Evolutionary conservation across 2,888 invertebrate genomes (phyloP), one percentile per base, ranked within the genome.

Genomic region (Thecophora atra): DNA sequence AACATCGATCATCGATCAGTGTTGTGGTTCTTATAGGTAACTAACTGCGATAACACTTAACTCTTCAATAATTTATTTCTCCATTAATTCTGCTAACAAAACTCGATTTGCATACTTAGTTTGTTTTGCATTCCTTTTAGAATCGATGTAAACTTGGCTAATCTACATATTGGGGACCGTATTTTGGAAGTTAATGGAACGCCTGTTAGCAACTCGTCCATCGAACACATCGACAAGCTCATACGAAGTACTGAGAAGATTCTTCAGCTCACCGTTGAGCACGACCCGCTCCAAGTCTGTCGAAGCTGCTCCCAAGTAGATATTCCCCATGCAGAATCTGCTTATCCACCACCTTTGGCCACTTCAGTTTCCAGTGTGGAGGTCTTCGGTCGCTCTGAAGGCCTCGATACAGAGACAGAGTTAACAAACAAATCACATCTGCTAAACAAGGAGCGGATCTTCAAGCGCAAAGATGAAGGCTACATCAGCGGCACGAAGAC

Each of bases 141-240:
- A 85, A 89, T 95, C 80, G 95, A 94, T 81, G 91, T 94, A 72
- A 92, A 93, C 78, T 88, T 95, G 72, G 92, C 95, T 89, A 92
- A 94, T 11, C 88, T 97, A 70, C 96, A 94, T 84, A 92, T 97
- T 78, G 97, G 97, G n/a, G 97, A 97, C 87, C 90, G 92, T 81
- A 95, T 98, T 77, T 88, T 97, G 75, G 97, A 97, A 89, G 95
- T 97, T 65, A 96, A 97, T 88, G 97, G 97, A 3, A 91, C 94
- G 0, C 94, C 96, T 0, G 93, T 96, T 0, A 91, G 91, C 81
- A 93, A 94, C 81, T 91, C 92, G 69, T 92, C 94, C 0, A 88
- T 95, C 64, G 92, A 94, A 75, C 94, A 92, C 78, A 91, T 94
- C 71, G 94, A 95, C 84, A 91, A 91, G 83, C 88, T 93, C 44